Conservation (phyloP, 2,888 invertebrate genomes). For the Hololepta plana region DNA sequence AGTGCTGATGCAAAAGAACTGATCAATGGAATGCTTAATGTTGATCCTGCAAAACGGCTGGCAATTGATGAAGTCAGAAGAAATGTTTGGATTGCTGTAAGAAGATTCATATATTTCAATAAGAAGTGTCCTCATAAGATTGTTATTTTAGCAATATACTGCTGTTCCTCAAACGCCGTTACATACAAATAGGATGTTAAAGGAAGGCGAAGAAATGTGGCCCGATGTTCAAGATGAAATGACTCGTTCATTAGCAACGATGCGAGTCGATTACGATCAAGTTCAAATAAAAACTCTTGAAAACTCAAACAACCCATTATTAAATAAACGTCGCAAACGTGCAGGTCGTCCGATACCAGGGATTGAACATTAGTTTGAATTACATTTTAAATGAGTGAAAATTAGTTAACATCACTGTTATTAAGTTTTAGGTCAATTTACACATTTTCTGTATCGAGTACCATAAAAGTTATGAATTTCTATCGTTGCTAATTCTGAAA, state of each 20-base stretch:
- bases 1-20: constrained; percentile 90
- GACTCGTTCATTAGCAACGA: constrained; percentile 92
- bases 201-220: constrained; percentile 88
- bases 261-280: constrained; percentile 96
- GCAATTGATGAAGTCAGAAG: constrained; percentile 82
- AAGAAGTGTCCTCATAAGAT: constrained; percentile 3
- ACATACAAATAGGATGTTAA: constrained; percentile 73
- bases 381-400: no score
- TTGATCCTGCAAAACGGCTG: constrained; percentile 78
- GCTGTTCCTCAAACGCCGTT: constrained; percentile 91
- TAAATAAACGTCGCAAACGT: constrained; percentile 74
- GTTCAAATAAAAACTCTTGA: constrained; percentile 86
- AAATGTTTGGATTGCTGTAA: constrained; percentile 73
- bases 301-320: constrained; percentile 79
- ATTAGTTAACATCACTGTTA: no score
- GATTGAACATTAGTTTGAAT: no score
- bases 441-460: no score
- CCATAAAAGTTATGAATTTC: no score
- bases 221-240: constrained; percentile 98
- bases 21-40: constrained; percentile 84
- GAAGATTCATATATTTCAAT: constrained; percentile 14
- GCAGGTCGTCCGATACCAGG: no score
- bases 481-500: no score
- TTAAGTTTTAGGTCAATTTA: no score
- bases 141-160: constrained; percentile 36